Conservation (phyloP, 2,797 vertebrate species). For the Graptemys geographica region DNA sequence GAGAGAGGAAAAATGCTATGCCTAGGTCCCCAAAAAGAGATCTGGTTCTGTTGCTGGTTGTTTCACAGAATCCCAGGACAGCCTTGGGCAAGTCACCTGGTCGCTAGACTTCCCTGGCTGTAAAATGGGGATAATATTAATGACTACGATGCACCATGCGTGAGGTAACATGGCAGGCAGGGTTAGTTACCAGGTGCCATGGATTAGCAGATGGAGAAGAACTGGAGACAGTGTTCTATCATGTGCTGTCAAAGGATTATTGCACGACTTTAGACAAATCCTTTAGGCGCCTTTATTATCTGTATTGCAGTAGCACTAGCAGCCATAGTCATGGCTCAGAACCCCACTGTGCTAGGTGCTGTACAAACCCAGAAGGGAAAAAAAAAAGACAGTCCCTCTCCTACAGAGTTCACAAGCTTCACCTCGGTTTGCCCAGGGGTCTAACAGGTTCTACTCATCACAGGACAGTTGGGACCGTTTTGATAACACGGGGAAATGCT, state of each 20-base stretch:
- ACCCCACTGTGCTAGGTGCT: not conserved
- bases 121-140: not conserved
- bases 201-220: not conserved
- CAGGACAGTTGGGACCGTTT: not conserved
- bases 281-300: not conserved
- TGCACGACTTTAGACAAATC: not conserved
- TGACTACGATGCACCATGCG: not conserved
- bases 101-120: not conserved
- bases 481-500: rapidly evolving
- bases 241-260: not conserved
- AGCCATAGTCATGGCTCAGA: not conserved
- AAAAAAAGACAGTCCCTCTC: not conserved
- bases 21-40: not conserved
- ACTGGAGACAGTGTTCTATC: not conserved
- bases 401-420: not conserved
- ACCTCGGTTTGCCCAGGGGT: not conserved
- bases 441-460: not conserved
- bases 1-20: not conserved
- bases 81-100: not conserved
- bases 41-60: not conserved
- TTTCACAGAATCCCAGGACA: not conserved
- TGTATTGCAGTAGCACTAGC: not conserved
- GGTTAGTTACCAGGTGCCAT: not conserved
- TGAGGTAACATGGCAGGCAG: not conserved
- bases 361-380: not conserved